These are phyloP conservation scores for Catamblyrhynchus diadema DNA, from an alignment of 2,797 vertebrate species.

Conservation along the genomic window DNA sequence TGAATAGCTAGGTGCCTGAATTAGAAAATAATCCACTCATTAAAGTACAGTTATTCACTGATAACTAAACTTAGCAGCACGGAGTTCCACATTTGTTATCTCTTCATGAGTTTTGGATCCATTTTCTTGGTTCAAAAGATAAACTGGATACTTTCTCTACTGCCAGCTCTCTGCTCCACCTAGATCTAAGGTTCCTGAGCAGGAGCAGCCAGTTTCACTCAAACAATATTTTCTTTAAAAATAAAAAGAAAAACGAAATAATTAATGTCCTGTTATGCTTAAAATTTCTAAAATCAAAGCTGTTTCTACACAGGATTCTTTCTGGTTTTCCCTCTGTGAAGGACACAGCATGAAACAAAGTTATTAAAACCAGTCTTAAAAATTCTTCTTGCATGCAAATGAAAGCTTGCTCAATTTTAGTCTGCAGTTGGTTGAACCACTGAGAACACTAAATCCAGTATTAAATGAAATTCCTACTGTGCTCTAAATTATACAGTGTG, in stretches of 20 bases:
- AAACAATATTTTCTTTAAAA: conserved; percentile 58
- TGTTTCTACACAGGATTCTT: conserved; percentile 63
- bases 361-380: conserved; percentile 30
- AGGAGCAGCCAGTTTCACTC: not conserved
- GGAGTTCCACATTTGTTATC: not conserved
- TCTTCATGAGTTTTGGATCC: not conserved
- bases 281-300: not conserved
- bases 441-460: not conserved
- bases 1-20: not conserved
- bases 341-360: not conserved
- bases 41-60: not conserved
- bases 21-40: not conserved
- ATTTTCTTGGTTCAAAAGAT: not conserved
- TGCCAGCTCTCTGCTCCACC: not conserved
- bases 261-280: not conserved
- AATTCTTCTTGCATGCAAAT: conserved; percentile 31
- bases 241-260: not conserved
- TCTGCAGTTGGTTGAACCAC: conserved; percentile 15
- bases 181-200: not conserved
- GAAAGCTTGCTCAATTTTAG: conserved; percentile 40
- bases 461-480: not conserved
- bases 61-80: not conserved
- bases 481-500: not conserved
- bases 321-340: conserved; percentile 40
- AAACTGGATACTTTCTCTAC: not conserved